Percentiles rank a stretch among this genome's conserved stretches.
Conservation (phyloP, 1,140 invertebrate genomes). For the Drosophila rhopaloa region DNA sequence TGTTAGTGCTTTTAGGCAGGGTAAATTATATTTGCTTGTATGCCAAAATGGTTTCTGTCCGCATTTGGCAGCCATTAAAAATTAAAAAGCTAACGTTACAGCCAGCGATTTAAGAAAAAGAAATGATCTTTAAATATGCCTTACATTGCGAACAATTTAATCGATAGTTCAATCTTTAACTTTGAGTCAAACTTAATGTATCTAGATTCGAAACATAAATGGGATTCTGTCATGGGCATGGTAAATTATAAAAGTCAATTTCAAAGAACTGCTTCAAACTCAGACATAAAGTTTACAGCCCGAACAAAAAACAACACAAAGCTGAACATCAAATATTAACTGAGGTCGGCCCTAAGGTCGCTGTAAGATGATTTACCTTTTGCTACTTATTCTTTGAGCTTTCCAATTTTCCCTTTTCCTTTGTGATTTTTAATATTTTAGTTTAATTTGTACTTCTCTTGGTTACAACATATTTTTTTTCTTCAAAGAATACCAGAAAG, state of each 20-base stretch:
- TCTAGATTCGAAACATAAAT: no score
- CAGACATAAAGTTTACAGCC: not conserved
- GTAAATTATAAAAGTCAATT: slow-evolving; percentile 2
- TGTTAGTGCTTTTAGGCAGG: slow-evolving; percentile 78
- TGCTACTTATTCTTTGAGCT: slow-evolving; percentile 2
- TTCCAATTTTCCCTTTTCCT: slow-evolving; percentile 4
- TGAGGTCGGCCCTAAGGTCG: slow-evolving; percentile 20
- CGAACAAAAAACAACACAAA: not conserved
- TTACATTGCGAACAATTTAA: not conserved
- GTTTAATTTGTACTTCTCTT: slow-evolving; percentile 11
- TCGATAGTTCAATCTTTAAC: no score
- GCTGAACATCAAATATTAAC: slow-evolving; percentile 42
- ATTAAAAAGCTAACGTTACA: slow-evolving; percentile 28
- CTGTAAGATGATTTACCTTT: slow-evolving; percentile 12
- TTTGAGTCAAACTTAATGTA: no score
- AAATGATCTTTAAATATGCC: not conserved
- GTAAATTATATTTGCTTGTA: slow-evolving; percentile 77
- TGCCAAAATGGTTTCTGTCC: slow-evolving; percentile 42
- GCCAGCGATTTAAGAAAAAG: not conserved
- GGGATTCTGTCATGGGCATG: not conserved
- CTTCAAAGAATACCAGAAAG: no score
- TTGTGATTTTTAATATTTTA: slow-evolving; percentile 2
- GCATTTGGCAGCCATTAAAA: slow-evolving; percentile 47
- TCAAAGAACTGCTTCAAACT: no score
- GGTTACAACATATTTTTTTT: no score